phyloP scores from a whole-genome alignment of 2,888 invertebrate species.

The Limnephilus marmoratus region DNA sequence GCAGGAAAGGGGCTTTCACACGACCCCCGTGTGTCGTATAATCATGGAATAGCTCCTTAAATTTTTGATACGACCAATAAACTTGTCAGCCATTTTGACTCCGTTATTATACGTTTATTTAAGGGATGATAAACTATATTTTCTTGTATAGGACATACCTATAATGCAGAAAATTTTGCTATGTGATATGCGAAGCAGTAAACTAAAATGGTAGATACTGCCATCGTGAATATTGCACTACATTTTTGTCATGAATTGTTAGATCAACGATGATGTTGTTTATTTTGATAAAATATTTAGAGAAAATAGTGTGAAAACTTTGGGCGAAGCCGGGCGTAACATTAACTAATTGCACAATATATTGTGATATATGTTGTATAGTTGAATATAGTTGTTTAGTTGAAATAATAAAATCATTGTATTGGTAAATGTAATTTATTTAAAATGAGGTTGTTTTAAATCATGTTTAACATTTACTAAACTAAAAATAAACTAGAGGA shows the following conservation, averaged over 20 bases:
- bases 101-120: background rate
- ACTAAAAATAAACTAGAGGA: no score
- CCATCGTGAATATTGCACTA: background rate
- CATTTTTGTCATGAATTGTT: background rate
- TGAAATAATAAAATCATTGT: no score
- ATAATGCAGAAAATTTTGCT: background rate
- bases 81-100: conserved; percentile 13
- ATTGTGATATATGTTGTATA: no score
- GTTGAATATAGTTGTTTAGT: no score
- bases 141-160: background rate
- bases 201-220: background rate
- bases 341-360: no score
- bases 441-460: no score
- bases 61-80: conserved; percentile 20
- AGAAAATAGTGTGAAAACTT: no score
- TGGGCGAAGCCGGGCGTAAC: no score
- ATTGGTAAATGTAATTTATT: no score
- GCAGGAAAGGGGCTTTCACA: background rate
- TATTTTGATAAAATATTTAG: no score
- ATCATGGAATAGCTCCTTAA: conserved; percentile 22
- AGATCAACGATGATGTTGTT: no score
- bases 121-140: background rate
- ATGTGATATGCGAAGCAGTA: background rate
- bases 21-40: background rate
- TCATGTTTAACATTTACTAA: no score